phyloP scores from a whole-genome alignment of 2,888 invertebrate species.

The Trissoscelio sp. region DNA sequence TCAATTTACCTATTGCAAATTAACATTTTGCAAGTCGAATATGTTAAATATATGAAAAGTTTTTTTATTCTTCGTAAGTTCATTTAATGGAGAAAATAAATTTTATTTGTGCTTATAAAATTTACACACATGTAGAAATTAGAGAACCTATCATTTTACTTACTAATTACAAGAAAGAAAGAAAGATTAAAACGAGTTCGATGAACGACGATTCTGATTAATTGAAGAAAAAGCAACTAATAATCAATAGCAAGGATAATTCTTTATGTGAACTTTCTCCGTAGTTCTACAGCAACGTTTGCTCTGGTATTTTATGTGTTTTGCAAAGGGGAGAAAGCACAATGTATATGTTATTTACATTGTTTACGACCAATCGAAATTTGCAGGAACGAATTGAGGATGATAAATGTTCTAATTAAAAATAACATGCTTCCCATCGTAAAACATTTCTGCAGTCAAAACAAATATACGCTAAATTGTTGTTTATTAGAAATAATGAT shows the following conservation, averaged over 20 bases:
- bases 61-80: too few relatives aligned
- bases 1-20: too few relatives aligned
- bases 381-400: constrained; percentile 11
- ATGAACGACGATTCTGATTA: constrained; percentile 26
- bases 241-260: constrained; percentile 40
- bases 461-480: neutral
- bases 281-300: constrained; percentile 6
- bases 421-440: constrained; percentile 17
- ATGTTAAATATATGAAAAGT: too few relatives aligned
- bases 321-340: constrained; percentile 33
- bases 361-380: constrained; percentile 30
- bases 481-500: neutral
- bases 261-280: constrained; percentile 49
- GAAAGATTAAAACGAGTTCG: constrained; percentile 1
- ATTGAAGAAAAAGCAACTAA: constrained; percentile 30
- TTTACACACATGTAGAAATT: too few relatives aligned
- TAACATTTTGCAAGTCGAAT: too few relatives aligned
- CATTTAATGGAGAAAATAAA: too few relatives aligned
- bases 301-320: constrained; percentile 38
- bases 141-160: too few relatives aligned
- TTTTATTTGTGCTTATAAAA: too few relatives aligned
- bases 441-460: neutral
- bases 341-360: constrained; percentile 18
- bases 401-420: constrained; percentile 30
- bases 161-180: neutral